Evolutionary conservation across 1,140 invertebrate species (phyloP).

Genomic region (Atta texana): DNA sequence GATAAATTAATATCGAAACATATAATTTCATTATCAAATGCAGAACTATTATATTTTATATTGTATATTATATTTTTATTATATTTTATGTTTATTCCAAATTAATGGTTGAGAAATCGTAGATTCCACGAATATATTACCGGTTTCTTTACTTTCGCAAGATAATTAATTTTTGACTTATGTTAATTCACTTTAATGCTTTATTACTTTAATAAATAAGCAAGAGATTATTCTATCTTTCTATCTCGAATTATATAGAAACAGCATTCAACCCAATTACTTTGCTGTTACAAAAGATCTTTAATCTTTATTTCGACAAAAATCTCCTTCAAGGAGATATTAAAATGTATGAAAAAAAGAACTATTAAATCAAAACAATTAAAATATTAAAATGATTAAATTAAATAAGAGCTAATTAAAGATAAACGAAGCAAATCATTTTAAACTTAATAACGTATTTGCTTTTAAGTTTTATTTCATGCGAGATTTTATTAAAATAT

Average conservation of each 20-base stretch:
- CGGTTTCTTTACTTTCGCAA: neutral
- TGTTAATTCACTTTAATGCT: conserved; percentile 8
- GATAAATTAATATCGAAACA: neutral
- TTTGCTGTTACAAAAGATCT: conserved; percentile 14
- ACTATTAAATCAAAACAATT: no score
- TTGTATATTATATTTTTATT: neutral
- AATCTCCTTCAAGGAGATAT: neutral
- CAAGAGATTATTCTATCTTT: neutral
- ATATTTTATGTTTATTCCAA: neutral
- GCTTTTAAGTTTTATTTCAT: neutral
- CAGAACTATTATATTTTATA: neutral
- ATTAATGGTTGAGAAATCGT: neutral
- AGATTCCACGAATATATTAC: conserved; percentile 3
- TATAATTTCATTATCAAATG: neutral
- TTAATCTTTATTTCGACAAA: conserved; percentile 28
- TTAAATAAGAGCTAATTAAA: conserved; percentile 12
- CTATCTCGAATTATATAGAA: neutral
- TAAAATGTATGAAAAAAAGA: neutral
- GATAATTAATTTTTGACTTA: conserved; percentile 43
- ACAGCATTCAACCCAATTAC: neutral
- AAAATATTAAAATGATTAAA: neutral
- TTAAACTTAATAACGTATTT: neutral
- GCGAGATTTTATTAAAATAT: neutral
- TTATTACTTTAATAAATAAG: neutral
- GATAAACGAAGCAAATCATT: neutral